Percentiles rank a stretch among this genome's conserved stretches.
Evolutionary conservation across 2,888 invertebrate genomes (phyloP).

Genomic region (Liposcelis brunnea): DNA sequence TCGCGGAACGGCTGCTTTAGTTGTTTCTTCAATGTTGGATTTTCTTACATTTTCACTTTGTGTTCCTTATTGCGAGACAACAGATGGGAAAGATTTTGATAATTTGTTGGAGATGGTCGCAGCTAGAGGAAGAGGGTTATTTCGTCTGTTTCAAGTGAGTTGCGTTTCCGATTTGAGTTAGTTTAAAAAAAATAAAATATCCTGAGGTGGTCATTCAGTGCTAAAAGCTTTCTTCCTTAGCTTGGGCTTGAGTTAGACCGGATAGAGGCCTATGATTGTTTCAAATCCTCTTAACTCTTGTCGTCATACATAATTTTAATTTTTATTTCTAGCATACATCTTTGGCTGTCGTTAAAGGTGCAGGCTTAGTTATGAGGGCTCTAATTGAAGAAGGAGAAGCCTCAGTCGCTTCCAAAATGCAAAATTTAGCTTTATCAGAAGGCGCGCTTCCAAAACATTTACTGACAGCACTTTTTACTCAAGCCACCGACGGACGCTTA

Average conservation of each 20-base stretch:
- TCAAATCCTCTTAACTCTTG: too few species aligned
- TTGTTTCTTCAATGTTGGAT: slow-evolving; percentile 95
- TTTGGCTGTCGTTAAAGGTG: slow-evolving; percentile 94
- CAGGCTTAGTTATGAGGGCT: slow-evolving; percentile 91
- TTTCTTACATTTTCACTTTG: slow-evolving; percentile 95
- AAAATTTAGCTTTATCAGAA: slow-evolving; percentile 86
- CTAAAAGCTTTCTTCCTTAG: too few species aligned
- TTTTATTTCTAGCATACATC: slow-evolving; percentile 63
- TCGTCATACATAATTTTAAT: neutral
- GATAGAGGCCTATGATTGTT: too few species aligned
- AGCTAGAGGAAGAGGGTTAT: slow-evolving; percentile 72
- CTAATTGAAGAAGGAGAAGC: slow-evolving; percentile 92
- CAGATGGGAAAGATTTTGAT: slow-evolving; percentile 92
- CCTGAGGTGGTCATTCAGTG: too few species aligned
- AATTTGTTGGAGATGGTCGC: slow-evolving; percentile 86
- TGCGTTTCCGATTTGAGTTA: slow-evolving; percentile 4
- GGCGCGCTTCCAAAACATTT: slow-evolving; percentile 90
- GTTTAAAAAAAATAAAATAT: too few species aligned
- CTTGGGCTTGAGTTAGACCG: too few species aligned
- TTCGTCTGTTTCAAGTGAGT: slow-evolving; percentile 71
- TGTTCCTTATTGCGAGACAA: slow-evolving; percentile 98
- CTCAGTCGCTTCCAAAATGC: slow-evolving; percentile 87
- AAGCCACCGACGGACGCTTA: slow-evolving; percentile 59
- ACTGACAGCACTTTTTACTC: slow-evolving; percentile 72
- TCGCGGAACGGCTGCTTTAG: slow-evolving; percentile 84